Conservation (phyloP, 92 coral and sea anemone species). For the Palythoa grandiflora region DNA sequence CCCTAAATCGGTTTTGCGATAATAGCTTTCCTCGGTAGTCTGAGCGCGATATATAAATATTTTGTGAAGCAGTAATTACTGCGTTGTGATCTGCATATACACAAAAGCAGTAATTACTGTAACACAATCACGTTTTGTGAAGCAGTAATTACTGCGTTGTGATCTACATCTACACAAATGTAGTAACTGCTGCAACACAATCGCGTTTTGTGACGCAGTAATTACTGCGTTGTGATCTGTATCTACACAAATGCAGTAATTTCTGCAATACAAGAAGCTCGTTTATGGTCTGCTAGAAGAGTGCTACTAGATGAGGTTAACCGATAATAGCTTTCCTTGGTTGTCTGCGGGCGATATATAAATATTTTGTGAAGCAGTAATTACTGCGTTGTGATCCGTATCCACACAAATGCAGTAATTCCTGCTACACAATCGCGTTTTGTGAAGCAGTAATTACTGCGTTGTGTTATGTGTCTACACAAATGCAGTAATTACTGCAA, state of each 20-base stretch:
- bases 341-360: neutral
- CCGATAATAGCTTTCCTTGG: neutral
- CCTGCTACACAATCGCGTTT: too few relatives aligned
- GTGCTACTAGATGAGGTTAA: too few relatives aligned
- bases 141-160: neutral
- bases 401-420: too few relatives aligned
- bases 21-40: too few relatives aligned
- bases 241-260: neutral
- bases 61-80: neutral
- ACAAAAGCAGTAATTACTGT: too few relatives aligned
- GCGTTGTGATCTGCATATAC: too few relatives aligned
- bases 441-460: neutral
- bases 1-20: neutral
- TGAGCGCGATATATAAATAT: too few relatives aligned
- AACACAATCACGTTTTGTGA: neutral
- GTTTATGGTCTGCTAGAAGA: too few relatives aligned
- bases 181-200: too few relatives aligned
- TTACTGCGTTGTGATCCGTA: neutral
- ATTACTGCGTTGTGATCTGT: too few relatives aligned
- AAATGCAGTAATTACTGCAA: neutral
- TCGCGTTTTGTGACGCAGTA: too few relatives aligned
- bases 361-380: slow-evolving; percentile 11
- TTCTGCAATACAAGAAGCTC: too few relatives aligned
- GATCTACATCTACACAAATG: neutral
- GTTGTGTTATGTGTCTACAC: neutral